A percentile compares a stretch with the other conserved stretches of the same genome.
These are phyloP conservation scores for Bombyx mandarina DNA, from an alignment of 1,140 invertebrate species.

Conservation along the genomic window DNA sequence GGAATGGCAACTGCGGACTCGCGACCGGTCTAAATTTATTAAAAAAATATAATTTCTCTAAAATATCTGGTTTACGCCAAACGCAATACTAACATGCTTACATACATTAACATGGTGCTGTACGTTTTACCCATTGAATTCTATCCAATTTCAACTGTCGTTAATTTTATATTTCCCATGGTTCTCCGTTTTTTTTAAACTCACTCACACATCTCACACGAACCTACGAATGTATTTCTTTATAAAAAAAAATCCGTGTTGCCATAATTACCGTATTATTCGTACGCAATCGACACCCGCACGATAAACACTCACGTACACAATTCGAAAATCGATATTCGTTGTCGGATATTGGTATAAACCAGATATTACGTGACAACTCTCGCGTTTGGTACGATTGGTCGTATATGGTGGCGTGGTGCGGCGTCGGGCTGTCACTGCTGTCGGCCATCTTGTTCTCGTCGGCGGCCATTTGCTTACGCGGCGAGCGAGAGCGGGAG, in stretches of 20 bases:
- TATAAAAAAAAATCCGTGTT: no score
- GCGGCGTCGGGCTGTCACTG: slow-evolving; percentile 90
- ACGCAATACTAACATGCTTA: slow-evolving; percentile 61
- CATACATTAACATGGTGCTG: slow-evolving; percentile 46
- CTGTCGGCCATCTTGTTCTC: slow-evolving; percentile 92
- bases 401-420: slow-evolving; percentile 96
- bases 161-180: no score
- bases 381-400: slow-evolving; percentile 92
- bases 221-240: no score
- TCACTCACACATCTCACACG: no score
- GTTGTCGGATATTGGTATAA: slow-evolving; percentile 34
- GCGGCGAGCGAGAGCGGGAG: slow-evolving; percentile 92
- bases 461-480: slow-evolving; percentile 91
- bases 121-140: slow-evolving; percentile 29
- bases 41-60: slow-evolving; percentile 43
- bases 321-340: neutral
- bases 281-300: no score
- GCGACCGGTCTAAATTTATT: slow-evolving; percentile 46
- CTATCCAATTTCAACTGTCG: no score
- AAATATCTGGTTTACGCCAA: slow-evolving; percentile 68
- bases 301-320: no score
- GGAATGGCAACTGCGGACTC: slow-evolving; percentile 59
- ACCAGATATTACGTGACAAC: slow-evolving; percentile 89
- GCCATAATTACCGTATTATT: no score
- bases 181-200: no score